These are phyloP conservation scores for Delia radicum DNA, from an alignment of 1,140 invertebrate species.

Conservation along the genomic window DNA sequence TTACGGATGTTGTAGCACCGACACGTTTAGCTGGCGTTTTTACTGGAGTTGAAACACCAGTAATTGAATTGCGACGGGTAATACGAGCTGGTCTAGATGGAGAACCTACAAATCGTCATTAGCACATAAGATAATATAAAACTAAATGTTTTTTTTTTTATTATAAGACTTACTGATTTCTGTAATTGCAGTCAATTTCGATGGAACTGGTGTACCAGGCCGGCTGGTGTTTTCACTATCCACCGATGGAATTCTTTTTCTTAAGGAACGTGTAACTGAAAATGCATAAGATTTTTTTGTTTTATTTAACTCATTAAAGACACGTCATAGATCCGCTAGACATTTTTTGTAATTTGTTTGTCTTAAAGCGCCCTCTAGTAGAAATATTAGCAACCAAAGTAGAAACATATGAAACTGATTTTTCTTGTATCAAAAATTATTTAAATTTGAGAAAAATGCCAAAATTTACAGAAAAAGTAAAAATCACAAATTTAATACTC, in stretches of 20 bases:
- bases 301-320: no score
- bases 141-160: no score
- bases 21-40: constrained; percentile 36
- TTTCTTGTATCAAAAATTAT: no score
- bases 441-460: no score
- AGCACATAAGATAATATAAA: neutral
- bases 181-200: constrained; percentile 30
- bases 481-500: no score
- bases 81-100: constrained; percentile 35
- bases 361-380: no score
- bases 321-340: no score
- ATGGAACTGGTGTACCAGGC: constrained; percentile 36
- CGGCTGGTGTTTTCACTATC: constrained; percentile 33
- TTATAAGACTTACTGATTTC: constrained; percentile 35
- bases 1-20: neutral
- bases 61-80: constrained; percentile 39
- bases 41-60: constrained; percentile 28
- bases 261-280: constrained; percentile 41
- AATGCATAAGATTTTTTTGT: neutral
- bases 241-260: constrained; percentile 37
- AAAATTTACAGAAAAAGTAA: no score
- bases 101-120: neutral
- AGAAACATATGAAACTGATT: no score
- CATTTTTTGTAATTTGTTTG: no score
- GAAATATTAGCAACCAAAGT: no score